These are phyloP conservation scores for Limulus polyphemus DNA, from an alignment of 2,888 invertebrate species.

Conservation along the genomic window DNA sequence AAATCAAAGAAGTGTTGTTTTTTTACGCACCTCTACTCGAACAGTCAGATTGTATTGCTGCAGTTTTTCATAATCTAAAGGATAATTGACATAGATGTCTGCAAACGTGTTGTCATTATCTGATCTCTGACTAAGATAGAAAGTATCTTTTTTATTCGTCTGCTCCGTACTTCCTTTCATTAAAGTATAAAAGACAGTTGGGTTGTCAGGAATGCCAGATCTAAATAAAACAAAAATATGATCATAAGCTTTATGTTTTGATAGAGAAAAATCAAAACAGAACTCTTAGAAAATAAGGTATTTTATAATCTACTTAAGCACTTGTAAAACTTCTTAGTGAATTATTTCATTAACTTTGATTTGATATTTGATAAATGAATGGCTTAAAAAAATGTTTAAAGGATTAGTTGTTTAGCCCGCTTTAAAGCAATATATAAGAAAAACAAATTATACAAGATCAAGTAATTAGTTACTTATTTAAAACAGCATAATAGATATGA, in stretches of 20 bases:
- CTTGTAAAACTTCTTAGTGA: too few species aligned
- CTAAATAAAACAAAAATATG: slow-evolving; percentile 42
- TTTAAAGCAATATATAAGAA: too few species aligned
- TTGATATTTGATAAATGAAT: too few species aligned
- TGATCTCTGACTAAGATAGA: slow-evolving; percentile 85
- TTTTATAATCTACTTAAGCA: too few species aligned
- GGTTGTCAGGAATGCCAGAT: slow-evolving; percentile 91
- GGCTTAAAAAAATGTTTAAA: too few species aligned
- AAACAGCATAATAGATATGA: too few species aligned
- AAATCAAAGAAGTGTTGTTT: neutral
- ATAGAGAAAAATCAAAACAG: neutral
- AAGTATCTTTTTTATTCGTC: slow-evolving; percentile 89
- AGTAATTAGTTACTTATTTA: too few species aligned
- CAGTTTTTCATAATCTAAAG: slow-evolving; percentile 84
- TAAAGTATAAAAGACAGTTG: slow-evolving; percentile 85
- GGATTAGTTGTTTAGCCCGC: too few species aligned
- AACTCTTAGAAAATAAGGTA: too few species aligned
- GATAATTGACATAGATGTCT: slow-evolving; percentile 81
- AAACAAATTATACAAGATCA: too few species aligned
- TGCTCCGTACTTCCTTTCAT: slow-evolving; percentile 93
- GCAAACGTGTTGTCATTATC: slow-evolving; percentile 81
- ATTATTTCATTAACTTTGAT: too few species aligned
- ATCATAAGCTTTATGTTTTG: neutral
- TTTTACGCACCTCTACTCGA: slow-evolving; percentile 70
- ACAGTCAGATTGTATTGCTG: slow-evolving; percentile 91